A percentile compares a stretch with the other conserved stretches of the same genome.
Conservation (phyloP, 35 echinoderm and acorn worm species). For the Heliocidaris erythrogramma region DNA sequence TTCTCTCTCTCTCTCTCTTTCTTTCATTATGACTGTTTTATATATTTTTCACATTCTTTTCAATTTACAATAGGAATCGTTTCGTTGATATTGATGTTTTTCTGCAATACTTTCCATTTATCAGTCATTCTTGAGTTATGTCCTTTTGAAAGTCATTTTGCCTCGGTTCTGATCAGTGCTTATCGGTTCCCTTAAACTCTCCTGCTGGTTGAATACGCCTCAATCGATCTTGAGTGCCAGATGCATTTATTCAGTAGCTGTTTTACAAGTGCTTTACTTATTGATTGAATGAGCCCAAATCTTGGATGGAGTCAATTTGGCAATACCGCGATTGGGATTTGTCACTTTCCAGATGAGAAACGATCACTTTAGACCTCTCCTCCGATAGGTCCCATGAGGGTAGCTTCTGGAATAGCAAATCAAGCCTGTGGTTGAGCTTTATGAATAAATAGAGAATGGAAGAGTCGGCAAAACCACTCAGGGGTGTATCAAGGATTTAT, state of each 20-base stretch:
- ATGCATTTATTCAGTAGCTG: conserved; percentile 11
- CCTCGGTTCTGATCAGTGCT: not conserved
- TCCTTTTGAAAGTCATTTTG: not conserved
- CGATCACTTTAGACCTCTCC: not conserved
- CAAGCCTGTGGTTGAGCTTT: not conserved
- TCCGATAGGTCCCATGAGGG: not conserved
- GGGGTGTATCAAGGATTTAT: too few species aligned
- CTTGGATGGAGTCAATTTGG: not conserved
- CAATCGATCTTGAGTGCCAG: not conserved
- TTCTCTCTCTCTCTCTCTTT: too few species aligned
- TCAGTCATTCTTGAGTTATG: not conserved
- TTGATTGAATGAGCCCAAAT: not conserved
- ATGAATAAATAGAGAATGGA: not conserved
- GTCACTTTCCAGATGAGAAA: conserved; percentile 16
- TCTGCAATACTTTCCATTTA: not conserved
- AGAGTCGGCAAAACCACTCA: not conserved
- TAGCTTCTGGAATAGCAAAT: not conserved
- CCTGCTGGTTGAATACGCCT: not conserved
- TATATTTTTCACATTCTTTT: too few species aligned
- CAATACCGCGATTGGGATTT: not conserved
- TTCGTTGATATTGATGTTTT: not conserved
- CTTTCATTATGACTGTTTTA: too few species aligned
- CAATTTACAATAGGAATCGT: not conserved
- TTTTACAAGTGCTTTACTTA: conserved; percentile 3
- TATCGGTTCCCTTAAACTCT: not conserved